phyloP scores from a whole-genome alignment of 1,140 invertebrate species.

The Leptinotarsa undecemlineata region DNA sequence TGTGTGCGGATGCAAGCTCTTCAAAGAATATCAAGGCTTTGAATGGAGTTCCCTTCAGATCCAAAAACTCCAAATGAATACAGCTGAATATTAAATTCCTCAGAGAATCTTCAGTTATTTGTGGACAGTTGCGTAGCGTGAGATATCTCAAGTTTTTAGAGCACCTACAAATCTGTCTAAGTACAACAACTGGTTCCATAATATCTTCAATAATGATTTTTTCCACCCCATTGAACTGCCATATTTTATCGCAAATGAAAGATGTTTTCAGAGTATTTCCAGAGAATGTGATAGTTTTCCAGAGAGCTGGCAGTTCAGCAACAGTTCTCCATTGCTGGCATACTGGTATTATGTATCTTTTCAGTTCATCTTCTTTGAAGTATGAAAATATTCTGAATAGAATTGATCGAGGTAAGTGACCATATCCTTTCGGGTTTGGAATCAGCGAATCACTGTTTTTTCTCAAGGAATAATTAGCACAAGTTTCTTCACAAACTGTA shows the following conservation, averaged over 20 bases:
- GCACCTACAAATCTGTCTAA: conserved; percentile 21
- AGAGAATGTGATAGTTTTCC: conserved; percentile 19
- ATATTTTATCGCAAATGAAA: conserved; percentile 16
- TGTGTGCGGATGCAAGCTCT: conserved; percentile 16
- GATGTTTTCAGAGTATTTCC: conserved; percentile 3
- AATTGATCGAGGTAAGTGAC: conserved; percentile 2
- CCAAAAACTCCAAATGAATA: not conserved
- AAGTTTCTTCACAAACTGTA: not conserved
- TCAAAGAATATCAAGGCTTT: conserved; percentile 18
- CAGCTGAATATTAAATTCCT: conserved; percentile 9
- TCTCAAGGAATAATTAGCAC: not conserved
- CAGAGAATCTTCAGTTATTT: conserved; percentile 13
- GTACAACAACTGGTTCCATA: conserved; percentile 13
- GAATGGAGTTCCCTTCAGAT: conserved; percentile 16
- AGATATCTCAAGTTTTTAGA: conserved; percentile 6
- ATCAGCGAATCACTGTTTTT: not conserved
- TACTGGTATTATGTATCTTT: conserved; percentile 13
- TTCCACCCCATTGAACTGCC: conserved; percentile 12
- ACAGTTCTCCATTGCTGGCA: conserved; percentile 22
- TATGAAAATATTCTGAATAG: conserved; percentile 20
- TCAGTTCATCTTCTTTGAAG: conserved; percentile 18
- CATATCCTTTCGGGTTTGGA: not conserved
- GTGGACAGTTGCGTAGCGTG: conserved; percentile 5
- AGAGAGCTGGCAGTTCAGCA: conserved; percentile 15
- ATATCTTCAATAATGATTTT: conserved; percentile 7